Evolutionary conservation across 2,888 invertebrate genomes (phyloP).

Genomic region (Pyrrhosoma nymphula): DNA sequence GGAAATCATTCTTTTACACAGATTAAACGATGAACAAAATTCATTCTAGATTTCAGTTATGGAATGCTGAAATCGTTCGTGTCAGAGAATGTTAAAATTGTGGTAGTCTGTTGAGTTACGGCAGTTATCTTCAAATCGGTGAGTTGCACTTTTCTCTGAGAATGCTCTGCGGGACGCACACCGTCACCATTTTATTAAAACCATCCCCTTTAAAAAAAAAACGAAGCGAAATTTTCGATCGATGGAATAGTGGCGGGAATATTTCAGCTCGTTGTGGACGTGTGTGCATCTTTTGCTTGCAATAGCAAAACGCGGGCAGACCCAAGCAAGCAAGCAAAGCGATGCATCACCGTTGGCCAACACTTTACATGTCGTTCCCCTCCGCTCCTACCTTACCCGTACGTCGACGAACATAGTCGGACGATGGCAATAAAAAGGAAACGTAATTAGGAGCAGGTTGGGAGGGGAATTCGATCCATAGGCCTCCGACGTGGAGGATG

Average conservation of each 20-base stretch:
- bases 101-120: too few relatives aligned
- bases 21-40: too few relatives aligned
- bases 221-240: slow-evolving; percentile 13
- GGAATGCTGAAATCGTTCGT: too few relatives aligned
- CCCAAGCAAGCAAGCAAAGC: background rate
- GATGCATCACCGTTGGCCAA: background rate
- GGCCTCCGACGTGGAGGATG: background rate
- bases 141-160: too few relatives aligned
- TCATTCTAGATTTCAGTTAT: too few relatives aligned
- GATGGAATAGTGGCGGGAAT: background rate
- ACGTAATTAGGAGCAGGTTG: background rate
- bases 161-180: background rate
- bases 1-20: too few relatives aligned
- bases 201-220: background rate
- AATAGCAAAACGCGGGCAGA: background rate
- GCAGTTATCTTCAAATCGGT: too few relatives aligned
- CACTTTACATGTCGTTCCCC: too few relatives aligned
- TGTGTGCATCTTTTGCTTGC: background rate
- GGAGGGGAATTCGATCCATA: background rate
- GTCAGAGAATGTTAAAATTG: too few relatives aligned
- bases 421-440: background rate
- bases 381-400: background rate
- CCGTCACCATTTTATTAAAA: background rate
- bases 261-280: background rate
- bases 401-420: background rate